A percentile compares a stretch with the other conserved stretches of the same genome.
Conservation (phyloP, 2,797 vertebrate species). For the Anguilla marmorata region DNA sequence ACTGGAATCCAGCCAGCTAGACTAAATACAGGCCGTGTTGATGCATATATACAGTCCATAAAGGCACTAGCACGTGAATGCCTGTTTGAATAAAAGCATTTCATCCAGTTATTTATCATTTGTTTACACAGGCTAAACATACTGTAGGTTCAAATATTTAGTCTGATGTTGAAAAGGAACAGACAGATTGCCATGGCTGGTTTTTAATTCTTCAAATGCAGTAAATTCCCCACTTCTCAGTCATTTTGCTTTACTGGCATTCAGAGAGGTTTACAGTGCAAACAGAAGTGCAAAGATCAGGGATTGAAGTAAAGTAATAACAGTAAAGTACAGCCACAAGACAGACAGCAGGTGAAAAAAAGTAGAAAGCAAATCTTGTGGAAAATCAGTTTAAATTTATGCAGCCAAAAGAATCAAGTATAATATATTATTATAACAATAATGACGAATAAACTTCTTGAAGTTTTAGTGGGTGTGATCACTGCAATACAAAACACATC, state of each 20-base stretch:
- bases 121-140: neutral
- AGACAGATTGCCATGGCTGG: neutral
- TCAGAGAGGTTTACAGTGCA: neutral
- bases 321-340: neutral
- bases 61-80: neutral
- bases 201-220: neutral
- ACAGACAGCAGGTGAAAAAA: neutral
- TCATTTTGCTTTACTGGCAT: neutral
- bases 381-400: neutral
- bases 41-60: slow-evolving; percentile 36
- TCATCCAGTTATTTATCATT: neutral
- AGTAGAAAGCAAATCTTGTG: neutral
- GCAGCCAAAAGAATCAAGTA: neutral
- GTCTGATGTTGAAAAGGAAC: neutral
- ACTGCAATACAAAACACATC: neutral
- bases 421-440: no score
- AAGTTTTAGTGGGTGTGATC: neutral
- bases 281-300: neutral
- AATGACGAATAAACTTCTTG: neutral
- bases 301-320: neutral
- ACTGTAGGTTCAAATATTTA: neutral
- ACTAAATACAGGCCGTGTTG: neutral
- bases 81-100: slow-evolving; percentile 9
- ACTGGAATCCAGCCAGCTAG: neutral
- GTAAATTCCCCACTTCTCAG: neutral